phyloP scores from a whole-genome alignment of 2,888 invertebrate species.

The Drosophila neutralis region DNA sequence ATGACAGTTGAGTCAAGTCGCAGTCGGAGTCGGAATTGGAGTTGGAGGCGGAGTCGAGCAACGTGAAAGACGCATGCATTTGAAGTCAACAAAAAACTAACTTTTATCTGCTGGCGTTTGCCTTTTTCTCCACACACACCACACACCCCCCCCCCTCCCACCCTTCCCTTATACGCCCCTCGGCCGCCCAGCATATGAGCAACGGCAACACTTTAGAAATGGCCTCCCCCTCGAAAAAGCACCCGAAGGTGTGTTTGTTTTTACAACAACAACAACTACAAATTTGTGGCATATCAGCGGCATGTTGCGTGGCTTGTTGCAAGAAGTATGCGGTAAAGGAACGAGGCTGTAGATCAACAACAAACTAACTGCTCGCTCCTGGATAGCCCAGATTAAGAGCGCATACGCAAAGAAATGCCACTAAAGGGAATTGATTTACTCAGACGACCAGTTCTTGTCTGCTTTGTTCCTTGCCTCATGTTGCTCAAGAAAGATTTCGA shows the following conservation, averaged over 20 bases:
- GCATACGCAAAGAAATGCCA: constrained; percentile 58
- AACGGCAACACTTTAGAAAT: constrained; percentile 45
- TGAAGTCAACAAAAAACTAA: constrained; percentile 76
- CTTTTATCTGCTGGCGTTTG: constrained; percentile 60
- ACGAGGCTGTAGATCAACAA: background rate
- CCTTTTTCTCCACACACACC: constrained; percentile 2
- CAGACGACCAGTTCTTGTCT: constrained; percentile 32
- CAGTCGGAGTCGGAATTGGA: constrained; percentile 24
- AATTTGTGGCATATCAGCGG: constrained; percentile 80
- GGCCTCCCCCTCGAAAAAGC: constrained; percentile 51
- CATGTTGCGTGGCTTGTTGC: constrained; percentile 66
- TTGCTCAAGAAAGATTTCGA: constrained; percentile 2
- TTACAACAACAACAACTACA: constrained; percentile 63
- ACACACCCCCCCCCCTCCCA: background rate
- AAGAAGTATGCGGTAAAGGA: constrained; percentile 25
- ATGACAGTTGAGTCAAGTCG: constrained; percentile 59
- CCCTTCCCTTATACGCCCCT: background rate
- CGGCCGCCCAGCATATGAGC: constrained; percentile 23
- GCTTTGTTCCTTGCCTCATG: background rate
- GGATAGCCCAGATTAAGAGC: constrained; percentile 45
- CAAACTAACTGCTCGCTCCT: constrained; percentile 7
- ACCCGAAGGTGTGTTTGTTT: constrained; percentile 81
- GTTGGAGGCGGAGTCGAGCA: constrained; percentile 20
- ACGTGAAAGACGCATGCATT: constrained; percentile 62
- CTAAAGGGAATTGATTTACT: constrained; percentile 82